These are phyloP conservation scores for Chiloscyllium plagiosum DNA, from an alignment of 2,113 vertebrate species.

Conservation along the genomic window DNA sequence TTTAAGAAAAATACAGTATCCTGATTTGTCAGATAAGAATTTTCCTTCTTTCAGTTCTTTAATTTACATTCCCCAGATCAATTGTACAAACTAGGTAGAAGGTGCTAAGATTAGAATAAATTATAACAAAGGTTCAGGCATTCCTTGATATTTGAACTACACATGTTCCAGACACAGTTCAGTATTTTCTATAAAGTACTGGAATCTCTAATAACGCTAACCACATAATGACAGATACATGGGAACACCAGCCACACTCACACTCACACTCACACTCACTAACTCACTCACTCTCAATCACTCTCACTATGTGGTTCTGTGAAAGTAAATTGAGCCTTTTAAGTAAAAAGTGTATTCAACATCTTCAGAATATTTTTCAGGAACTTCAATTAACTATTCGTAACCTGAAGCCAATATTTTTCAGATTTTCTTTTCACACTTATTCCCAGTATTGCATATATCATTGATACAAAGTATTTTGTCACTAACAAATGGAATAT, in stretches of 20 bases:
- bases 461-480: not conserved
- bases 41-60: not conserved
- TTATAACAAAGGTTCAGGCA: not conserved
- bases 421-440: not conserved
- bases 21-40: not conserved
- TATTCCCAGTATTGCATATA: too few relatives aligned
- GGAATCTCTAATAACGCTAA: not conserved
- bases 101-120: not conserved
- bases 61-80: not conserved
- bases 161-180: not conserved
- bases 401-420: not conserved
- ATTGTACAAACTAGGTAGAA: not conserved
- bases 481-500: not conserved
- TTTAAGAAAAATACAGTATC: not conserved
- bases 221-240: too few relatives aligned
- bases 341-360: not conserved
- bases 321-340: not conserved
- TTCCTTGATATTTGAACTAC: not conserved
- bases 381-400: not conserved
- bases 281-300: too few relatives aligned
- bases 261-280: too few relatives aligned
- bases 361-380: not conserved
- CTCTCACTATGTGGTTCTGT: not conserved
- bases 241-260: too few relatives aligned
- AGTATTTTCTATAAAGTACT: not conserved